These are phyloP conservation scores for Nipponia nippon DNA, from an alignment of 2,113 vertebrate species.

Conservation along the genomic window DNA sequence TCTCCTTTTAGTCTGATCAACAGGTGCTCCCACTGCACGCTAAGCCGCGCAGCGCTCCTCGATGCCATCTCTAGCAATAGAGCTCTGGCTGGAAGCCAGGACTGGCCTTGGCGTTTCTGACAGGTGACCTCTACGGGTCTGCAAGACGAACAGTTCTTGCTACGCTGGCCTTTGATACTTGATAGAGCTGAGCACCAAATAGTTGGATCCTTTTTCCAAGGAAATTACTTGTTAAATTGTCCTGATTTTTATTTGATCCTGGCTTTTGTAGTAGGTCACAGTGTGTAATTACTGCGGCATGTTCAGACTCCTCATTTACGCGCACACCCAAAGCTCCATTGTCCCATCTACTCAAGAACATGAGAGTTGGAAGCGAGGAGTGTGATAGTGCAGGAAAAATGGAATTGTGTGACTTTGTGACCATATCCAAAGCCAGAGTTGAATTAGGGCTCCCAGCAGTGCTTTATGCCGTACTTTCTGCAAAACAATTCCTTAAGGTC, in stretches of 20 bases:
- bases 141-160: not conserved
- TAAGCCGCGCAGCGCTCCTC: fast-evolving
- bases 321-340: fast-evolving
- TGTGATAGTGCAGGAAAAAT: not conserved
- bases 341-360: not conserved
- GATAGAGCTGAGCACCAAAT: not conserved
- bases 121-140: not conserved
- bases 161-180: not conserved
- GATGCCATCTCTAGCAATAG: not conserved
- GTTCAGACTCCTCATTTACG: not conserved
- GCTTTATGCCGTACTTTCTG: not conserved
- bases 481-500: not conserved
- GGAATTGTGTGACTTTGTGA: not conserved
- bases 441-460: not conserved
- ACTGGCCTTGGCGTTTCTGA: not conserved
- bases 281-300: not conserved
- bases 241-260: not conserved
- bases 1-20: not conserved
- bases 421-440: not conserved
- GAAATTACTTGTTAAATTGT: not conserved
- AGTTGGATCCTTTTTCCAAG: not conserved
- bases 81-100: not conserved
- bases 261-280: not conserved
- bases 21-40: not conserved
- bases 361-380: not conserved